Base-by-base conservation (phyloP, 2,888 invertebrate genomes). In the Agrotis puta region DNA sequence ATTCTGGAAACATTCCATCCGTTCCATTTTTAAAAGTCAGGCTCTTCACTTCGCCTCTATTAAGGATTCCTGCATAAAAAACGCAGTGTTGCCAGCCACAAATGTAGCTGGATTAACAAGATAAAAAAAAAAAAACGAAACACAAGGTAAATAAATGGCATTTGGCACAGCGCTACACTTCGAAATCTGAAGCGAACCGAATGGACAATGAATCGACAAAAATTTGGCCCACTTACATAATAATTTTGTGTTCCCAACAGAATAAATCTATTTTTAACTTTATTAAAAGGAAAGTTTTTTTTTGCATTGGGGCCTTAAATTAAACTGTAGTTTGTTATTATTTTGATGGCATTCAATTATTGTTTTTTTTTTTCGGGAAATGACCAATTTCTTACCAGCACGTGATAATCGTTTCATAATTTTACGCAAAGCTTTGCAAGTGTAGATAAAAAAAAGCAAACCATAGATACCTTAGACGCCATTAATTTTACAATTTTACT, bases 161-260 rank as follows among this genome's bases (percentile, higher is more conserved):
- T 90, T 93, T 92, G 92, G 93, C 92, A 91, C 90, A 85, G 88
- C 84, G 87, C 86, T 89, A 75, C 85, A 79, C 74, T 77, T 77
- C 70, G 74, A 89, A 89, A 91, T 91, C 88, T 83, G 80, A 82
- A 85, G 71, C 84, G 83, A 85, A 85, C 81, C 79, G 86, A 90
- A 89, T 88, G 89, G 89, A 91, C 91, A 91, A 91, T 94, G 94
- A 93, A 92, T 94, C 89, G 89, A 86, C 90, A 87, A 91, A 91
- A 91, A 90, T 89, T 87, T 86, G 93, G 76, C 89, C 91, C 85
- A 92, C 89, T 91, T 94, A 89, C 92, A 92, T 93, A 92, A 90
- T 90, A 89, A 88, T 81, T 64, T 85, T 82, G 83, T 84, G 77
- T 69, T 78, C 73, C 64, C 70, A 71, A 79, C 70, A 61, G 77